Conservation (phyloP, 2,888 invertebrate species). For the Rhingia rostrata region DNA sequence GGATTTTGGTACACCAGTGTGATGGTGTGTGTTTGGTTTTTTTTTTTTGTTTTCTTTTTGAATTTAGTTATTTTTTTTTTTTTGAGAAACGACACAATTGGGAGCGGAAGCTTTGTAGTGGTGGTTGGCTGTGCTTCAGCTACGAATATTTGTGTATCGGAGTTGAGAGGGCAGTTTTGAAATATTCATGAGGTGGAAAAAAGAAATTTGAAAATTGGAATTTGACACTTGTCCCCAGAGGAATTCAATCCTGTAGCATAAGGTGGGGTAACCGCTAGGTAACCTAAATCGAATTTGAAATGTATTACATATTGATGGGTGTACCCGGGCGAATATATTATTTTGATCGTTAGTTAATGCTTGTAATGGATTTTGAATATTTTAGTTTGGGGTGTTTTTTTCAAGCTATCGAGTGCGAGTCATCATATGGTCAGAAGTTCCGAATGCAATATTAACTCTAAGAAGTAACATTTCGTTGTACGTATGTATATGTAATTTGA, state of each 20-base stretch:
- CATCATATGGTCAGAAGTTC: no score
- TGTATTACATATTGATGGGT: conserved; percentile 52
- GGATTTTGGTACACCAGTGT: conserved; percentile 18
- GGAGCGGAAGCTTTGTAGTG: background rate
- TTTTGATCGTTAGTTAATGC: conserved; percentile 59
- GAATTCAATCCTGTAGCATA: background rate
- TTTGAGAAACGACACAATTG: conserved; percentile 38
- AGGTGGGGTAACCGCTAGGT: conserved; percentile 31
- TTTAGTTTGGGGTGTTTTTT: conserved; percentile 33
- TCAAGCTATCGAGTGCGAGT: no score
- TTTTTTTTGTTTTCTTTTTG: conserved; percentile 45
- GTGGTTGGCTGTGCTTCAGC: background rate
- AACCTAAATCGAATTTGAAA: conserved; percentile 49
- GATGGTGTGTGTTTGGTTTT: conserved; percentile 34
- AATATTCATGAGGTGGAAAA: conserved; percentile 70
- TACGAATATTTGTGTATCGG: background rate
- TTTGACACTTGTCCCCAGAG: conserved; percentile 67
- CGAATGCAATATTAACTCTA: no score
- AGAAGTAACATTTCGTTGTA: no score
- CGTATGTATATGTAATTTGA: no score
- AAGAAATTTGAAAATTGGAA: conserved; percentile 71
- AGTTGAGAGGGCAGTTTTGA: conserved; percentile 42
- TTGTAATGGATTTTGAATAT: conserved; percentile 67
- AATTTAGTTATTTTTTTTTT: conserved; percentile 56
- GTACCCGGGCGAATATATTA: conserved; percentile 7